Percentiles rank a stretch among this genome's conserved stretches.
Evolutionary conservation across 2,797 vertebrate species (phyloP).

Genomic region (Otolemur crassicaudatus): DNA sequence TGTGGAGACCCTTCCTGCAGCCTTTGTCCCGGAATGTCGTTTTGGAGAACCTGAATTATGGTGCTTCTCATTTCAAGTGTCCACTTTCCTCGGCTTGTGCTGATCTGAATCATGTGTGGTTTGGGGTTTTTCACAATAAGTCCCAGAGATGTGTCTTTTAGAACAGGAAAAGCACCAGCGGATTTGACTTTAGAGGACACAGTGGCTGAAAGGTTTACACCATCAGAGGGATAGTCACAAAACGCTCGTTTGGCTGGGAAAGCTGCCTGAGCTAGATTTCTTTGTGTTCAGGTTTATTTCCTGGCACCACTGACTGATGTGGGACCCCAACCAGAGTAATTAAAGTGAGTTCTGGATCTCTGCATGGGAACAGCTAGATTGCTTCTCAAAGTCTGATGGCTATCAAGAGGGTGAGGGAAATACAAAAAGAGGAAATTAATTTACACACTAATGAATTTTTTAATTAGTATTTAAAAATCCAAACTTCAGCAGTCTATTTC

Average conservation of each 20-base stretch:
- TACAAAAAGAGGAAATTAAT: conserved; percentile 87
- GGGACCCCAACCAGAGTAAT: conserved; percentile 75
- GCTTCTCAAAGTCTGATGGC: conserved; percentile 82
- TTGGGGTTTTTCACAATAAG: background rate
- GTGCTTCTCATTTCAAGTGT: conserved; percentile 53
- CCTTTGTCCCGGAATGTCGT: background rate
- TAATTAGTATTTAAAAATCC: conserved; percentile 88
- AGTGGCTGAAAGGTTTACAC: background rate
- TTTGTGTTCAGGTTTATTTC: conserved; percentile 56
- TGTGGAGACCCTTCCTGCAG: background rate
- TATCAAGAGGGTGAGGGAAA: conserved; percentile 83
- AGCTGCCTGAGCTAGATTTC: background rate
- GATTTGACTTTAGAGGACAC: background rate
- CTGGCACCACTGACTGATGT: conserved; percentile 18
- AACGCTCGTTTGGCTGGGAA: background rate
- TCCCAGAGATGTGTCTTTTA: background rate
- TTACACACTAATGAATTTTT: conserved; percentile 89
- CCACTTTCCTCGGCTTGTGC: background rate
- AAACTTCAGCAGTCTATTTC: conserved; percentile 85
- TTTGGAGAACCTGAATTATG: conserved; percentile 19
- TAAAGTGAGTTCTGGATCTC: conserved; percentile 73
- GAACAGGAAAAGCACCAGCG: background rate
- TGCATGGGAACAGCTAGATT: conserved; percentile 66
- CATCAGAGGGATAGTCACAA: background rate
- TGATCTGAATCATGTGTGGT: background rate